A percentile compares a stretch with the other conserved stretches of the same genome.
Conservation (phyloP, 2,113 vertebrate species). For the Callocephalon fimbriatum region DNA sequence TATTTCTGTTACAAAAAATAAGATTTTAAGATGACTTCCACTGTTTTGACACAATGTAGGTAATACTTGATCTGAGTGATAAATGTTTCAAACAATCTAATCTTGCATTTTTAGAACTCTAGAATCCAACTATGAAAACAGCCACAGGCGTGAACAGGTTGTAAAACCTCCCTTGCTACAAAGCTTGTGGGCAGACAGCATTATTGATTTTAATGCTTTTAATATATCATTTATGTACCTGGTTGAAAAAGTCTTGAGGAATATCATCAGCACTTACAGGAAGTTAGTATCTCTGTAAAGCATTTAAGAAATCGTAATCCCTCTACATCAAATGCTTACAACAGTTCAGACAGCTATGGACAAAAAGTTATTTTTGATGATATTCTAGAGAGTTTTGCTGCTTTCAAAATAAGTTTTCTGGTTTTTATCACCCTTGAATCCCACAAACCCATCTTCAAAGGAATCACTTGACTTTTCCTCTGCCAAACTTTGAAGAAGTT, state of each 20-base stretch:
- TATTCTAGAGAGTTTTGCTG: not conserved
- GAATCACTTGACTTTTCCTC: not conserved
- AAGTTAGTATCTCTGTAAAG: not conserved
- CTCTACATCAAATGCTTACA: not conserved
- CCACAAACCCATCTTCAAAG: not conserved
- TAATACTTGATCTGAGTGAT: not conserved
- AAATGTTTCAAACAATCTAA: not conserved
- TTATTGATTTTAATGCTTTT: not conserved
- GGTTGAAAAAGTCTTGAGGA: not conserved
- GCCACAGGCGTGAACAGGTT: not conserved
- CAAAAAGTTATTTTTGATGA: not conserved
- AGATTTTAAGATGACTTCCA: not conserved
- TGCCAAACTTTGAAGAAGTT: not conserved
- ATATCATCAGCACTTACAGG: not conserved
- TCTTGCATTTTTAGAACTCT: not conserved
- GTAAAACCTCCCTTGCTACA: not conserved
- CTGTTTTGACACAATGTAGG: not conserved
- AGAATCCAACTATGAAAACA: not conserved
- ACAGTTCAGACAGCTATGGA: fast-evolving
- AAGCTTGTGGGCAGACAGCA: not conserved
- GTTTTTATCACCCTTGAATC: not conserved
- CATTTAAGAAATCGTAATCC: not conserved
- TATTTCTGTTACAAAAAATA: not conserved
- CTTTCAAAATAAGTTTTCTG: not conserved
- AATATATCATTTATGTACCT: not conserved